Evolutionary conservation across 2,113 vertebrate species (phyloP).

Genomic region (Entelurus aequoreus): DNA sequence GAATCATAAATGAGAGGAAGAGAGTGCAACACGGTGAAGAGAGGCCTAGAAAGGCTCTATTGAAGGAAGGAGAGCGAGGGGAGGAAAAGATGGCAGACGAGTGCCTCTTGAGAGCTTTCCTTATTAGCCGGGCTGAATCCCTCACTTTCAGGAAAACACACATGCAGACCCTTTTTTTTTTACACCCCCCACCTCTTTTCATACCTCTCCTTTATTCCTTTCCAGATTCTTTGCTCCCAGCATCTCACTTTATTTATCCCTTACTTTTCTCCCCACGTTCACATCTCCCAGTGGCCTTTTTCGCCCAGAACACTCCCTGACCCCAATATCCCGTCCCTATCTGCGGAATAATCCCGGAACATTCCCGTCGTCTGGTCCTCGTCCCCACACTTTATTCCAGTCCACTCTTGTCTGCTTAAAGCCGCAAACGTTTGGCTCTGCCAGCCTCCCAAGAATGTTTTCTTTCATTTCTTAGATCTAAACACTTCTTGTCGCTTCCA

Average conservation of each 20-base stretch:
- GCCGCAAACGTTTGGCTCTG: not conserved
- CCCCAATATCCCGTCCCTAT: constrained; percentile 17
- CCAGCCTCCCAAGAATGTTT: constrained; percentile 1
- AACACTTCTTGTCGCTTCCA: constrained; percentile 1
- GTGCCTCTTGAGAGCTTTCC: constrained; percentile 63
- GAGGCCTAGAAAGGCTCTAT: constrained; percentile 49
- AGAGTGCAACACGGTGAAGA: constrained; percentile 36
- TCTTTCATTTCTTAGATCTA: not conserved
- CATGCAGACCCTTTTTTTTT: constrained; percentile 27
- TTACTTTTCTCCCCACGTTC: constrained; percentile 16
- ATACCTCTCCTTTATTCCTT: constrained; percentile 41
- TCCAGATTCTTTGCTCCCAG: constrained; percentile 38
- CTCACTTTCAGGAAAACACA: constrained; percentile 44
- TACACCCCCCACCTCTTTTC: constrained; percentile 32
- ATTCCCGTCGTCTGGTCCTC: constrained; percentile 30
- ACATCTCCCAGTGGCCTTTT: constrained; percentile 32
- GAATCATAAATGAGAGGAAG: constrained; percentile 61
- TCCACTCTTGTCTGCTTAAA: constrained; percentile 25
- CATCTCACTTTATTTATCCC: constrained; percentile 24
- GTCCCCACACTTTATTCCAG: constrained; percentile 19
- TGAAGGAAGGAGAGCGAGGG: constrained; percentile 42
- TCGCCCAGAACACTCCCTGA: constrained; percentile 9
- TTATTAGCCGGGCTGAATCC: constrained; percentile 62
- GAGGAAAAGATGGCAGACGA: constrained; percentile 50
- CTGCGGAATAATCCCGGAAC: constrained; percentile 42